phyloP scores from a whole-genome alignment of 1,140 invertebrate genomes.

The Drosophila setifemur region DNA sequence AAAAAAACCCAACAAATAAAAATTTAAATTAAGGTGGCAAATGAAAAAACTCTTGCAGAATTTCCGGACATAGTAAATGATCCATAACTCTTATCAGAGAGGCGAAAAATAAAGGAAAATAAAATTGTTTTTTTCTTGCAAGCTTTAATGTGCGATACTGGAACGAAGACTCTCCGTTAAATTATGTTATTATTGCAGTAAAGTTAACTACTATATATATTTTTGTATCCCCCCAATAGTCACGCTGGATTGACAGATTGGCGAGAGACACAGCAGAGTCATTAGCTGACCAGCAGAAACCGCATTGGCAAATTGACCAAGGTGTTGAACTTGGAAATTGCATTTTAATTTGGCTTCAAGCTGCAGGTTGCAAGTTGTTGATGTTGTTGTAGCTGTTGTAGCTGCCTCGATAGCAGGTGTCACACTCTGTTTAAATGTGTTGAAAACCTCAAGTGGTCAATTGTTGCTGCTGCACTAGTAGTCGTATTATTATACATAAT shows the following conservation, averaged over 20 bases:
- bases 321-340: slow-evolving; percentile 72
- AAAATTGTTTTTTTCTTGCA: too few species aligned
- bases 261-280: slow-evolving; percentile 18
- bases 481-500: slow-evolving; percentile 70
- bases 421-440: slow-evolving; percentile 65
- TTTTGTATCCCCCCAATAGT: neutral
- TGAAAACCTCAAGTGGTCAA: slow-evolving; percentile 64
- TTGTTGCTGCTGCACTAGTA: slow-evolving; percentile 35
- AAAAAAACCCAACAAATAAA: too few species aligned
- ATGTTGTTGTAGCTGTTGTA: neutral
- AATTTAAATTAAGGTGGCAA: too few species aligned
- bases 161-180: neutral
- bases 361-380: slow-evolving; percentile 20
- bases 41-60: too few species aligned
- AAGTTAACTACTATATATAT: neutral
- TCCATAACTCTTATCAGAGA: too few species aligned
- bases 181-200: slow-evolving; percentile 6
- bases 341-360: slow-evolving; percentile 66
- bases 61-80: too few species aligned
- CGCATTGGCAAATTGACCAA: slow-evolving; percentile 64
- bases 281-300: slow-evolving; percentile 20
- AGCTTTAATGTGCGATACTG: too few species aligned
- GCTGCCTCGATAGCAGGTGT: slow-evolving; percentile 63
- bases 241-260: slow-evolving; percentile 9
- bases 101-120: too few species aligned